Percentiles rank a stretch among this genome's conserved stretches.
These are phyloP conservation scores for Brachymystax lenok DNA, from an alignment of 2,797 vertebrate species.

Conservation along the genomic window DNA sequence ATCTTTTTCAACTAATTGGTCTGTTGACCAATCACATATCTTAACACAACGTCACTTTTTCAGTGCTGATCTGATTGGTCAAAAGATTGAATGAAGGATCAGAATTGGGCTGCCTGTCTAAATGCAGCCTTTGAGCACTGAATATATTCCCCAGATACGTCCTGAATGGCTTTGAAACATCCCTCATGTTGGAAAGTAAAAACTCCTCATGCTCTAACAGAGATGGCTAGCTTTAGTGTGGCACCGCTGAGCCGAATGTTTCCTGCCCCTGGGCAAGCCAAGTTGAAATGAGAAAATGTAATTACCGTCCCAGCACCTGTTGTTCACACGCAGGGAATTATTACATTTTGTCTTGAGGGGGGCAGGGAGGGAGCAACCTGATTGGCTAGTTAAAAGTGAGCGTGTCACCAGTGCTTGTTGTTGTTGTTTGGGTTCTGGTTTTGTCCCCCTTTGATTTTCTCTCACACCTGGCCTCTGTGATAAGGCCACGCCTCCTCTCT, in stretches of 20 bases:
- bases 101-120: too few relatives aligned
- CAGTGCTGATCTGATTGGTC: too few relatives aligned
- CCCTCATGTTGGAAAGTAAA: not conserved
- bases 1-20: too few relatives aligned
- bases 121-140: not conserved
- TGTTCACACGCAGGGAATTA: conserved; percentile 47
- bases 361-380: conserved; percentile 19
- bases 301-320: conserved; percentile 44
- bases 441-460: conserved; percentile 47
- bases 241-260: conserved; percentile 15
- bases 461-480: conserved; percentile 52
- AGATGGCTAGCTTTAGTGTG: not conserved
- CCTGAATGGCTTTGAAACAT: conserved; percentile 12
- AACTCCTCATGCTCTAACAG: not conserved
- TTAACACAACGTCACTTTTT: too few relatives aligned
- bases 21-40: too few relatives aligned
- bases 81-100: too few relatives aligned
- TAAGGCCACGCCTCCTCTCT: conserved; percentile 37
- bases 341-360: conserved; percentile 40
- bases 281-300: conserved; percentile 60
- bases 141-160: conserved; percentile 9
- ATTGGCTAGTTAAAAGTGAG: conserved; percentile 57
- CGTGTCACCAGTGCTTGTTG: conserved; percentile 15
- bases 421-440: conserved; percentile 31
- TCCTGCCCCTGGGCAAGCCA: conserved; percentile 33